phyloP scores from a whole-genome alignment of 2,888 invertebrate genomes.

The Crioceris asparagi region DNA sequence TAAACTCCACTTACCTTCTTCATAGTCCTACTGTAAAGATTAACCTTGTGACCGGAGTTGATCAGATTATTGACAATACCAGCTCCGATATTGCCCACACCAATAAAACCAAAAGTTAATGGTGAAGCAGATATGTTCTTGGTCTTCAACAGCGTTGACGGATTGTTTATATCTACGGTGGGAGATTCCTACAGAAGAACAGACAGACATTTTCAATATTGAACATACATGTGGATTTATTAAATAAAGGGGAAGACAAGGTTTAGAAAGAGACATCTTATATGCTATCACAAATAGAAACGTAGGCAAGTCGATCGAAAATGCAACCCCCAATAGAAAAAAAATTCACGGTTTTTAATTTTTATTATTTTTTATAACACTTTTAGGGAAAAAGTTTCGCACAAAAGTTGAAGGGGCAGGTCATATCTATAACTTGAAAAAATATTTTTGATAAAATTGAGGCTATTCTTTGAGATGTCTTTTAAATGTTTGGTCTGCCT shows the following conservation, averaged over 20 bases:
- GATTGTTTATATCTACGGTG: slow-evolving; percentile 63
- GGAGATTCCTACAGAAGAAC: slow-evolving; percentile 35
- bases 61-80: slow-evolving; percentile 92
- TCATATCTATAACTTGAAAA: too few relatives aligned
- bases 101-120: slow-evolving; percentile 88
- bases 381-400: too few relatives aligned
- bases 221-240: background rate
- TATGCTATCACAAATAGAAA: background rate
- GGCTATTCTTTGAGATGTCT: too few relatives aligned
- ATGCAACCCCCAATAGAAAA: too few relatives aligned
- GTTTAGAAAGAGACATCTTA: background rate
- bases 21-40: slow-evolving; percentile 88
- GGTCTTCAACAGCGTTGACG: slow-evolving; percentile 66
- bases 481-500: too few relatives aligned
- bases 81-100: slow-evolving; percentile 90
- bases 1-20: slow-evolving; percentile 62
- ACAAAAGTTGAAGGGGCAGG: too few relatives aligned
- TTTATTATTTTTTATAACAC: too few relatives aligned
- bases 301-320: too few relatives aligned
- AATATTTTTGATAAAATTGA: too few relatives aligned
- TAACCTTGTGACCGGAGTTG: slow-evolving; percentile 85
- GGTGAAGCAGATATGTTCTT: slow-evolving; percentile 79
- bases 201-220: background rate
- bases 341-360: too few relatives aligned
- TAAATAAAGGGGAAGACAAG: background rate